Evolutionary conservation across 2,888 invertebrate species (phyloP), one percentile per base, ranked within the genome.

Genomic region (Plagiodera versicolora): DNA sequence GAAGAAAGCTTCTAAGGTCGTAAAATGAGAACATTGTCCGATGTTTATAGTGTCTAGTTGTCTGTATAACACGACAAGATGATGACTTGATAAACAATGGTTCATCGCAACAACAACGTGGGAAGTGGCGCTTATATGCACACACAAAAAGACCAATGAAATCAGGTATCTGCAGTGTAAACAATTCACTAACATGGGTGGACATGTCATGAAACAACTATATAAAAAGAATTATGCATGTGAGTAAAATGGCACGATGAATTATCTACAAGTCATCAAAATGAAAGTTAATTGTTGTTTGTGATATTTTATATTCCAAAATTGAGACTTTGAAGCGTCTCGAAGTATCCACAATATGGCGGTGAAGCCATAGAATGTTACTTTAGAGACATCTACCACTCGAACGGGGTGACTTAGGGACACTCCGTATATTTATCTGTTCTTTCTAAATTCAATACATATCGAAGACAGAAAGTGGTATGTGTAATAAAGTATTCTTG

Each of bases 401-500:
- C n/a, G n/a, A n/a, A n/a, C n/a, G n/a, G n/a, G n/a, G n/a, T n/a
- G n/a, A n/a, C n/a, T n/a, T n/a, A n/a, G n/a, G n/a, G n/a, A n/a
- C n/a, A n/a, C n/a, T n/a, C n/a, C n/a, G n/a, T n/a, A n/a, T n/a
- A n/a, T n/a, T n/a, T n/a, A n/a, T n/a, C n/a, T n/a, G n/a, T n/a
- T n/a, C n/a, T n/a, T 6, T 24, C 24, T 24, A 6, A 24, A 24
- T 24, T 24, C 24, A 24, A 6, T 24, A 3, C 24, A 24, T 64
- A 65, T 67, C 59, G 62, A 57, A 64, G 61, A 64, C 62, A 61
- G 64, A 67, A 67, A 64, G 64, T 64, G 67, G 65, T 63, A 65
- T 65, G 62, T 65, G 60, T 61, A 64, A 65, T 59, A 61, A 65
- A 67, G 63, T 67, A 63, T 59, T 60, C 32, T 32, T 10, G 50